Evolutionary conservation across 1,140 invertebrate species (phyloP), one percentile per base, ranked within the genome.

Genomic region (Homarus americanus): DNA sequence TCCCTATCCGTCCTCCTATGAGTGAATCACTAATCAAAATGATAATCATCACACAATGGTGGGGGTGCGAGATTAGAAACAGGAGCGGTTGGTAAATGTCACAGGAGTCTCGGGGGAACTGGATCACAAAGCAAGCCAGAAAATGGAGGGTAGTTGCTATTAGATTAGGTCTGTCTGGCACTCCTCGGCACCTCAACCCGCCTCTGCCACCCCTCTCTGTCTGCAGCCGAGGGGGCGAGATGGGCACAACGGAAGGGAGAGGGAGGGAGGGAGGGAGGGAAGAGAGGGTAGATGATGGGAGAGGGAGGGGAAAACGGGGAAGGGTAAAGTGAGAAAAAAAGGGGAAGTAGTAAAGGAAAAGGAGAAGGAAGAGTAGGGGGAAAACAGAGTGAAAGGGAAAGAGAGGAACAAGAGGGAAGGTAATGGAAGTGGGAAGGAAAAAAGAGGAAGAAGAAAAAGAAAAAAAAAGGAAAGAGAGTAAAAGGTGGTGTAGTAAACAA

Each of bases 21-120:
- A 78, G 75, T 63, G 73, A 85, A 73, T 80, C 28, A 41, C 86
- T 87, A 87, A 87, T 87, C 86, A 78, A 79, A 87, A 79, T 87
- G n/a, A n/a, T n/a, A 58, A 87, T 87, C 80, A 87, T 87, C 86
- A 87, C 69, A 24, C 66, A 58, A 80, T n/a, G 32, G 58, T 28
- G 49, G 38, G 36, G 85, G 36, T 75, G 53, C 58, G 76, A 87
- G 76, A 87, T 87, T 87, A 87, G 76, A 87, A 69, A 69, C 75
- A 80, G 86, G 28, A 58, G 76, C 58, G 75, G 44, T 32, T 66
- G 75, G 86, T 79, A 63, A 80, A 87, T 87, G 86, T 87, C 86
- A 80, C 58, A 87, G 58, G 40, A 24, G 76, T 41, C 86, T 40
- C 86, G 34, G 10, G 83, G 83, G 76, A 76, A 66, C 24, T 28